Base-by-base conservation (phyloP, 2,113 vertebrate genomes). In the Piprites chloris region DNA sequence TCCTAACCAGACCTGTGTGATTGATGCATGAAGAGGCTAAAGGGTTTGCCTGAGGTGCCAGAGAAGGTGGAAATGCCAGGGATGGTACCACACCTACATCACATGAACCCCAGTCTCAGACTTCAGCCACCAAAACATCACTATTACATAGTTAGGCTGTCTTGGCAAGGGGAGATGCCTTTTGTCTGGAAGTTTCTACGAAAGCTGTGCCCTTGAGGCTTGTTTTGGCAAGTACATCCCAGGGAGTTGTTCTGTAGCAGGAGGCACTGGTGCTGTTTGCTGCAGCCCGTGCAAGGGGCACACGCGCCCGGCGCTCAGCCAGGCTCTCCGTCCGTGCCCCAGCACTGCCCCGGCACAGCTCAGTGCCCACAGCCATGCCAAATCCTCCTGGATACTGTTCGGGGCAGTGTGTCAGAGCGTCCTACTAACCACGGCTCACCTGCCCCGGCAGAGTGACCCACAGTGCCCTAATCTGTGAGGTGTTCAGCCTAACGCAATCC, bases 381-480 rank as follows among this genome's bases (percentile, higher is more conserved):
- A 46, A 52, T 18, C 39, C 65, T 10, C 30, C 35, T 0, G 1
- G 81, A 44, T 2, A 3, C 55, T 30, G 81, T 87, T 27, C 2
- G 0, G 58, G 84, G 58, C 87, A 62, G 9, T 52, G 81, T 94
- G 95, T 93, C 90, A 90, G 49, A 0, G 81, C 15, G 23, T 83
- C 91, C 94, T 49, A 66, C 71, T 68, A 66, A 94, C 81, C 91
- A 74, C 3, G 0, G 69, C 93, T 95, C 86, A 52, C 68, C 83
- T 92, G 91, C 68, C 69, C 84, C 14, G 66, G 44, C 87, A 94
- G 78, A 93, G 89, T 85, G 91, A 95, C 95, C 94, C 85, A 47
- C 82, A 63, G 62, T 6, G 4, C 27, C 21, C 73, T 76, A 27
- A 50, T 78, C 89, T 46, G 20, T 9, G n/a, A 42, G 12, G 69